A percentile compares a stretch with the other conserved stretches of the same genome.
Evolutionary conservation across 2,797 vertebrate species (phyloP).

Genomic region (Todus mexicanus): DNA sequence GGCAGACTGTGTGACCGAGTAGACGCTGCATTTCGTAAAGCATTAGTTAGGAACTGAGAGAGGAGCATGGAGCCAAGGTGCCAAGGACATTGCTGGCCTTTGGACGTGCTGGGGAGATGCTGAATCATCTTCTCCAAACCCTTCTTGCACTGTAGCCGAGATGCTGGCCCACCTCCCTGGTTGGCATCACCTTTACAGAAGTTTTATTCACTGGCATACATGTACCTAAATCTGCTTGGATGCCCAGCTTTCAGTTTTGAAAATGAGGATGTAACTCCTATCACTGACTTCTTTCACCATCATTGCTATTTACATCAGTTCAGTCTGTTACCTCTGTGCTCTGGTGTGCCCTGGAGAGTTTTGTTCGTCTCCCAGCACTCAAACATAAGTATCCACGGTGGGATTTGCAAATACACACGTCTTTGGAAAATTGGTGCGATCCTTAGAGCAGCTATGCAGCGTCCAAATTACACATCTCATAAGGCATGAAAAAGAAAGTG

Average conservation of each 20-base stretch:
- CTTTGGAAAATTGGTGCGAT: neutral
- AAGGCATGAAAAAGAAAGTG: conserved; percentile 45
- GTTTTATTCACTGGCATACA: neutral
- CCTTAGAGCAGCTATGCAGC: conserved; percentile 27
- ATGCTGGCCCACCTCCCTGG: neutral
- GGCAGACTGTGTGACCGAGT: neutral
- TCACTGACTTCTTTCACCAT: neutral
- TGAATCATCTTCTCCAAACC: conserved; percentile 18
- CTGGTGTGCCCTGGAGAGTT: conserved; percentile 31
- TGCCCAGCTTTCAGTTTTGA: neutral
- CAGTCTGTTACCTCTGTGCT: conserved; percentile 26
- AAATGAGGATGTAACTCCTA: neutral
- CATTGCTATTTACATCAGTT: conserved; percentile 12
- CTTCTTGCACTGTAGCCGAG: neutral
- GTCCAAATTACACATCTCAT: conserved; percentile 34
- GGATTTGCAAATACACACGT: conserved; percentile 32
- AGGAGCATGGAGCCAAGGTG: neutral
- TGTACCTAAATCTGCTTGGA: neutral
- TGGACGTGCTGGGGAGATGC: neutral
- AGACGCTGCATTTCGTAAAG: neutral
- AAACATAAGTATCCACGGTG: conserved; percentile 43
- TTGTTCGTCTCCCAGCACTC: neutral
- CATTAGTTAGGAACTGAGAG: neutral
- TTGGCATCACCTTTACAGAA: neutral
- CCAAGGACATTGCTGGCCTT: neutral